Evolutionary conservation across 1,140 invertebrate genomes (phyloP).

Genomic region (Harpegnathos saltator): DNA sequence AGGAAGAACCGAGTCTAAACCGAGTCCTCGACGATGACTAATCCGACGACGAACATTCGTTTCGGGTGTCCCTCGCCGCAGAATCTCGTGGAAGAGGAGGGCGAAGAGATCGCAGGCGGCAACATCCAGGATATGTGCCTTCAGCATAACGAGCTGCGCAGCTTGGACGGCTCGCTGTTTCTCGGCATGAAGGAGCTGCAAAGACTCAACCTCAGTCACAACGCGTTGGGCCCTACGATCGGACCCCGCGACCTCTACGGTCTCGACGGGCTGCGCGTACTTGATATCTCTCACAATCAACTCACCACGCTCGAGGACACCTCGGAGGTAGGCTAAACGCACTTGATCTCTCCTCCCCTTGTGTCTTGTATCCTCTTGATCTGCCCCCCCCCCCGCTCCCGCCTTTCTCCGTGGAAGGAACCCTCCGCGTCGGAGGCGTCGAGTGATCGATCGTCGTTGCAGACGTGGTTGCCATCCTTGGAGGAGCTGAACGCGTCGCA

Average conservation of each 20-base stretch:
- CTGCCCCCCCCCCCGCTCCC: too few relatives aligned
- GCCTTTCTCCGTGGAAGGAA: too few relatives aligned
- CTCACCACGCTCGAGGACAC: slow-evolving; percentile 91
- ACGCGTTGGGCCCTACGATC: slow-evolving; percentile 89
- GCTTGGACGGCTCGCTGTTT: slow-evolving; percentile 90
- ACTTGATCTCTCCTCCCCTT: slow-evolving; percentile 35
- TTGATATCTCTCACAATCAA: slow-evolving; percentile 92
- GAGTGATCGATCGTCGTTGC: slow-evolving; percentile 75
- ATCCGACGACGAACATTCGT: not conserved
- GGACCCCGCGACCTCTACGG: slow-evolving; percentile 91
- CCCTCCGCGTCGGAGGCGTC: slow-evolving; percentile 10
- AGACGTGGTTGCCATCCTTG: slow-evolving; percentile 92
- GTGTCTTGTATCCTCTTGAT: slow-evolving; percentile 44
- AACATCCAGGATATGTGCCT: slow-evolving; percentile 89
- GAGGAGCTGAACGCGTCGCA: slow-evolving; percentile 91
- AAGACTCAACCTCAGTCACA: slow-evolving; percentile 91
- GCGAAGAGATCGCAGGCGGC: slow-evolving; percentile 84
- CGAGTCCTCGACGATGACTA: not conserved
- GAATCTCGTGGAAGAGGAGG: slow-evolving; percentile 91
- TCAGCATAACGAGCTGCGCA: slow-evolving; percentile 90
- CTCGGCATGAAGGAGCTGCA: slow-evolving; percentile 90
- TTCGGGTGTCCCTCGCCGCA: slow-evolving; percentile 75
- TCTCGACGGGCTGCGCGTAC: slow-evolving; percentile 89
- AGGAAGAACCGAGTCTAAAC: too few relatives aligned
- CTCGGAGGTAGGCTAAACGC: slow-evolving; percentile 88